Evolutionary conservation across 2,888 invertebrate species (phyloP).

Genomic region (Perizoma affinitatum): DNA sequence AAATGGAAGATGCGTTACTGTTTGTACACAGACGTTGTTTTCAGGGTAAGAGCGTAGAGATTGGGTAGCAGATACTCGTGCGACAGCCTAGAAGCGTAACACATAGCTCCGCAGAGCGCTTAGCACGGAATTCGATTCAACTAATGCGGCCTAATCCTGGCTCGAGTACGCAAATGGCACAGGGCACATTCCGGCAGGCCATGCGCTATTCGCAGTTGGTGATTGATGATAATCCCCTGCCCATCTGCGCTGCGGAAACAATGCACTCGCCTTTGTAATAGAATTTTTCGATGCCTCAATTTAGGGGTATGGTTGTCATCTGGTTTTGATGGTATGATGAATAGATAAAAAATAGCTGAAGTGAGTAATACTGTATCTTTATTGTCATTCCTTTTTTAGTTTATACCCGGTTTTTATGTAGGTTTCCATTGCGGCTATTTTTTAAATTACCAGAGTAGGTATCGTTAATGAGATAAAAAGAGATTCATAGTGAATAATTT

Average conservation of each 20-base stretch:
- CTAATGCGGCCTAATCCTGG: conserved; percentile 79
- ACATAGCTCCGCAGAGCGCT: conserved; percentile 76
- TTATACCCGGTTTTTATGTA: background rate
- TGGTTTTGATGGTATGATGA: conserved; percentile 26
- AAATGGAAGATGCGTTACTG: too few relatives aligned
- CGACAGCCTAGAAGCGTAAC: conserved; percentile 51
- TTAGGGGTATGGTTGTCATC: conserved; percentile 27
- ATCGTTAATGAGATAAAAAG: too few relatives aligned
- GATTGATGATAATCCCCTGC: conserved; percentile 78
- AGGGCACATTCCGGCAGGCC: conserved; percentile 72
- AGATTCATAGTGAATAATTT: too few relatives aligned
- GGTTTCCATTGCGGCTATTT: background rate
- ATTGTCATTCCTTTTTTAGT: background rate
- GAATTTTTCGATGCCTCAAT: conserved; percentile 47
- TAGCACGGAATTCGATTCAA: conserved; percentile 80
- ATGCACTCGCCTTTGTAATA: conserved; percentile 51
- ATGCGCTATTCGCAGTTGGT: conserved; percentile 75
- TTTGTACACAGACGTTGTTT: too few relatives aligned
- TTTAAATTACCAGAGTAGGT: too few relatives aligned
- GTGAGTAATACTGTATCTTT: background rate
- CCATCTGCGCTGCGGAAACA: conserved; percentile 66
- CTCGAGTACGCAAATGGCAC: conserved; percentile 63
- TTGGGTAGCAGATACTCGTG: conserved; percentile 2
- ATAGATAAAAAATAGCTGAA: conserved; percentile 20
- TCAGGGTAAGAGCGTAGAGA: conserved; percentile 1